Base-by-base conservation (phyloP, 2,797 vertebrate genomes). In the Peromyscus aztecus region DNA sequence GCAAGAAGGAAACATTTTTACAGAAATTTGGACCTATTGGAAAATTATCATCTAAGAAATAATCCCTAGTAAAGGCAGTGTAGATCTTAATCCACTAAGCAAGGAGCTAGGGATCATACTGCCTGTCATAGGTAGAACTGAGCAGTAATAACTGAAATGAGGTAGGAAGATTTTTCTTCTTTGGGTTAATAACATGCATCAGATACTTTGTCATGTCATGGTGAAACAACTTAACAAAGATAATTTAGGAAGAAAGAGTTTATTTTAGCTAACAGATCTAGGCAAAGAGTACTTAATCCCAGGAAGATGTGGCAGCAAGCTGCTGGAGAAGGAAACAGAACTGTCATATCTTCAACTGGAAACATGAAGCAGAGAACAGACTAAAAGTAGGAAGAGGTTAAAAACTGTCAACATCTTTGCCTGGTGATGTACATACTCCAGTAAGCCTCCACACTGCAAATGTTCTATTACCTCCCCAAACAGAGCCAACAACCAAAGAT, bases 1-100 rank as follows among this genome's bases (percentile, higher is more conserved):
- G 2, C 16, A 82, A 7, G 61, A 27, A 17, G 2, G 21, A 77
- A 63, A 69, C 37, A 84, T 27, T 76, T 27, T 55, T 37, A 43
- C 34, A 10, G 13, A n/a, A 65, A 87, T 3, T 57, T 49, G 57
- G 1, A 34, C 3, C 11, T 69, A 10, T 21, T 27, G 12, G 17
- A 37, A 13, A 27, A 43, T 34, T 87, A 13, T 0, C 31, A 21
- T 46, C 2, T 17, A 5, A 3, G 0, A 52, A 49, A 81, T 11
- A 52, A 61, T 52, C 1, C 16, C 57, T 0, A 4, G 8, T 57
- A 5, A 24, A 75, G 12, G n/a, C 3, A 37, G 10, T 49, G 0
- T 37, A 57, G 65, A 67, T 57, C 31, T 49, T 17, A 46, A 29
- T 82, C 65, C 85, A 49, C 9, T 27, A 13, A 83, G 34, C 19